Percentiles rank a stretch among this genome's conserved stretches.
Conservation (phyloP, 2,888 invertebrate species). For the Falcaria lacertinaria region DNA sequence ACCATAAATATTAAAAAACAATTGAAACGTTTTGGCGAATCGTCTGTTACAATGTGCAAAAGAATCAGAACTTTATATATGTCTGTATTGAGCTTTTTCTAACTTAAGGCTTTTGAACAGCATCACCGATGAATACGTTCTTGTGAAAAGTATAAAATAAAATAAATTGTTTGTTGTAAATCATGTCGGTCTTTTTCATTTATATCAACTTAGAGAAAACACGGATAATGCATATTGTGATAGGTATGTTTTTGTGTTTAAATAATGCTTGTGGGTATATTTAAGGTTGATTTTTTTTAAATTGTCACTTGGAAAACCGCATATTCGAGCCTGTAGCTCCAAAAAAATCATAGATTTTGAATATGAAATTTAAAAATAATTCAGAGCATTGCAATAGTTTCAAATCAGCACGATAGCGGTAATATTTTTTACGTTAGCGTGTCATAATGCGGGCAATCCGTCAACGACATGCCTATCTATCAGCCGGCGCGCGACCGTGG, state of each 20-base stretch:
- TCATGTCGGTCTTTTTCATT: conserved; percentile 29
- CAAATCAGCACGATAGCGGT: conserved; percentile 19
- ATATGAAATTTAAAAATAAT: conserved; percentile 8
- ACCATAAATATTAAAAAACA: no score
- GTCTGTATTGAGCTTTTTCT: conserved; percentile 11
- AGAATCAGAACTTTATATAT: no score
- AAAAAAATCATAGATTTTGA: conserved; percentile 18
- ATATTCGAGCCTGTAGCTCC: conserved; percentile 21
- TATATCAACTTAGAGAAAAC: background rate
- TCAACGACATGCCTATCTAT: conserved; percentile 11
- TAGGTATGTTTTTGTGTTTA: no score
- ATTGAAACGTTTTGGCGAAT: no score
- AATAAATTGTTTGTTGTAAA: conserved; percentile 68
- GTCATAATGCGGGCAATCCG: conserved; percentile 21
- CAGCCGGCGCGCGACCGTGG: conserved; percentile 34
- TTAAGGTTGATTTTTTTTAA: no score
- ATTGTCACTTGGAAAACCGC: background rate
- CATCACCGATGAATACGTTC: conserved; percentile 24
- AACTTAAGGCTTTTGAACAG: conserved; percentile 30
- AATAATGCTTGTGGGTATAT: no score
- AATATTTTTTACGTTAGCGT: conserved; percentile 29
- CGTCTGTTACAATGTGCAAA: no score
- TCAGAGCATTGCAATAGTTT: conserved; percentile 21
- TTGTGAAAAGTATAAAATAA: conserved; percentile 11
- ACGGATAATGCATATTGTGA: no score